Conservation (phyloP, 2,797 vertebrate species). For the Psittacula derbiana region DNA sequence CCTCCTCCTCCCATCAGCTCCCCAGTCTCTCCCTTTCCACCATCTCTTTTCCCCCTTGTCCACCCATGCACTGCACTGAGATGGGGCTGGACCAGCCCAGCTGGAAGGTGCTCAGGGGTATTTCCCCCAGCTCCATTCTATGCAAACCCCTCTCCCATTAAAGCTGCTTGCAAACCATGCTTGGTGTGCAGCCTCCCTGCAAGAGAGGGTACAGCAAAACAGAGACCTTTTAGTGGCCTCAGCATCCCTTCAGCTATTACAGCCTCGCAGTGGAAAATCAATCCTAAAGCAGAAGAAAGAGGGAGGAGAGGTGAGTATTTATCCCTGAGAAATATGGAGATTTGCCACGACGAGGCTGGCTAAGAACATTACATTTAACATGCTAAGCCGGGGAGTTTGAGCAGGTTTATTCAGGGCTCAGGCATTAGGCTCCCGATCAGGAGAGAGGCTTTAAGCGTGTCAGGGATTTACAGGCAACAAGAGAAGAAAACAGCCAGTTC, state of each 20-base stretch:
- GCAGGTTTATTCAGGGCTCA: slow-evolving; percentile 33
- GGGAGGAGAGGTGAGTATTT: slow-evolving; percentile 35
- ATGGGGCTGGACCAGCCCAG: not conserved
- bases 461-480: slow-evolving; percentile 1
- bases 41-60: not conserved
- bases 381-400: not conserved
- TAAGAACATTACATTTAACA: not conserved
- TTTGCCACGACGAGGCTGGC: slow-evolving; percentile 33
- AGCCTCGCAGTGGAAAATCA: not conserved
- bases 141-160: not conserved
- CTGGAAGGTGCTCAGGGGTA: not conserved
- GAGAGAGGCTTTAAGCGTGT: not conserved
- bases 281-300: not conserved
- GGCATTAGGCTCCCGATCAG: not conserved
- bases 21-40: not conserved
- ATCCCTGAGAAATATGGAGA: slow-evolving; percentile 33
- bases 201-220: fast-evolving
- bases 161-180: not conserved
- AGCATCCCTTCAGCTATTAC: not conserved
- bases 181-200: fast-evolving
- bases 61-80: fast-evolving
- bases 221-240: not conserved
- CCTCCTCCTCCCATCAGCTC: not conserved
- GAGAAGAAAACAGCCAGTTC: not conserved
- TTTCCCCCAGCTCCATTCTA: not conserved